Percentiles rank a stretch among this genome's conserved stretches.
phyloP scores from a whole-genome alignment of 2,113 vertebrate genomes.

The Dolichallabes microphthalmus region DNA sequence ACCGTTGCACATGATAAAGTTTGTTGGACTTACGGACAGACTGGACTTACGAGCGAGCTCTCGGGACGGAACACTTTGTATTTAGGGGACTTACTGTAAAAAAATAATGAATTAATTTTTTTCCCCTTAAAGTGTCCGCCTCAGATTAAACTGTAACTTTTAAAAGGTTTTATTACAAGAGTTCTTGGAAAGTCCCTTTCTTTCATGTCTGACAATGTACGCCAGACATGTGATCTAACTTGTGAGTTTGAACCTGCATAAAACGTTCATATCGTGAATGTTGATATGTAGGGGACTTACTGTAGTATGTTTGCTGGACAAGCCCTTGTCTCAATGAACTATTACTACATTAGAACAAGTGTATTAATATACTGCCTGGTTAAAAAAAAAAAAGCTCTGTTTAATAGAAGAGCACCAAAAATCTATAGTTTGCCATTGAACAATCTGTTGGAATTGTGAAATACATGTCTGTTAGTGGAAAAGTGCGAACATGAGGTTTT shows the following conservation, averaged over 20 bases:
- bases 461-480: neutral
- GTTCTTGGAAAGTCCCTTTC: neutral
- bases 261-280: too few relatives aligned
- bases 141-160: neutral
- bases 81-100: too few relatives aligned
- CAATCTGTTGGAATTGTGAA: neutral
- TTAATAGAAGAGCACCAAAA: neutral
- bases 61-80: too few relatives aligned
- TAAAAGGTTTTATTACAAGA: neutral
- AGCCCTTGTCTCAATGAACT: neutral
- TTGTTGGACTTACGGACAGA: too few relatives aligned
- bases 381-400: too few relatives aligned
- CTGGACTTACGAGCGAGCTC: too few relatives aligned
- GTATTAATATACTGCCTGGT: neutral
- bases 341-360: neutral
- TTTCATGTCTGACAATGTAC: too few relatives aligned
- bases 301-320: neutral
- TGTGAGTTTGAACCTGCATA: too few relatives aligned
- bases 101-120: too few relatives aligned
- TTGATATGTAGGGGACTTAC: too few relatives aligned
- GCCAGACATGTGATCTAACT: too few relatives aligned
- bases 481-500: neutral
- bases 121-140: neutral
- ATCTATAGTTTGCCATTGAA: neutral
- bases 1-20: too few relatives aligned